Percentiles rank a stretch among this genome's conserved stretches.
phyloP scores from a whole-genome alignment of 2,113 vertebrate species.

The Anser brachyrhynchus region DNA sequence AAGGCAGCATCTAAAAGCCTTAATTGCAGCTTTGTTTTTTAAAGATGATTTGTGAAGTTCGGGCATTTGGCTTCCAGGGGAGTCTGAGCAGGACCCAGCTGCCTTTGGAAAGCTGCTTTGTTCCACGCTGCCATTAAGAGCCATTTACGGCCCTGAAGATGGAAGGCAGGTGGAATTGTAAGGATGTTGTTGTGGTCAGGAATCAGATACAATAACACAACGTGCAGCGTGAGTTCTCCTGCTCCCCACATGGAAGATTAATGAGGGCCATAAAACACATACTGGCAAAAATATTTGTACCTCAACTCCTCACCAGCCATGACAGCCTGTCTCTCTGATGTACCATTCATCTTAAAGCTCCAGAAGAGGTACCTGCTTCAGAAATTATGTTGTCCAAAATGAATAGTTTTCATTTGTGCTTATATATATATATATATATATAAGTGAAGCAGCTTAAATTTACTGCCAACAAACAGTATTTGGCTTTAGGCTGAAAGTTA shows the following conservation, averaged over 20 bases:
- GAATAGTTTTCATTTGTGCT: background rate
- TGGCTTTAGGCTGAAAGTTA: background rate
- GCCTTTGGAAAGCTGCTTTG: background rate
- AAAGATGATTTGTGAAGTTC: background rate
- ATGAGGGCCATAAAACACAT: background rate
- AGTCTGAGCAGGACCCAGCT: background rate
- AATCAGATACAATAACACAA: background rate
- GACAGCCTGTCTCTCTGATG: background rate
- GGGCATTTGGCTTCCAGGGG: background rate
- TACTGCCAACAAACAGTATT: background rate
- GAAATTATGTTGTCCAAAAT: background rate
- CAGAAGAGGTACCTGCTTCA: background rate
- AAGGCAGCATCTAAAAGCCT: background rate
- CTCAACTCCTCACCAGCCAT: background rate
- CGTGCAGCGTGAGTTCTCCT: background rate
- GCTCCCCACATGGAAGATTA: background rate
- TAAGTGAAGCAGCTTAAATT: background rate
- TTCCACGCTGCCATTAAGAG: background rate
- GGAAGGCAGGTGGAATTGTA: background rate
- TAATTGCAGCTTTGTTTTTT: background rate
- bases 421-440: background rate
- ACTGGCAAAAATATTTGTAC: background rate
- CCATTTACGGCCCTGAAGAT: background rate
- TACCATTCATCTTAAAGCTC: background rate
- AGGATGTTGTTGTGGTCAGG: background rate